Base-by-base conservation (phyloP, 2,797 vertebrate genomes). In the Pseudomugil gertrudae region DNA sequence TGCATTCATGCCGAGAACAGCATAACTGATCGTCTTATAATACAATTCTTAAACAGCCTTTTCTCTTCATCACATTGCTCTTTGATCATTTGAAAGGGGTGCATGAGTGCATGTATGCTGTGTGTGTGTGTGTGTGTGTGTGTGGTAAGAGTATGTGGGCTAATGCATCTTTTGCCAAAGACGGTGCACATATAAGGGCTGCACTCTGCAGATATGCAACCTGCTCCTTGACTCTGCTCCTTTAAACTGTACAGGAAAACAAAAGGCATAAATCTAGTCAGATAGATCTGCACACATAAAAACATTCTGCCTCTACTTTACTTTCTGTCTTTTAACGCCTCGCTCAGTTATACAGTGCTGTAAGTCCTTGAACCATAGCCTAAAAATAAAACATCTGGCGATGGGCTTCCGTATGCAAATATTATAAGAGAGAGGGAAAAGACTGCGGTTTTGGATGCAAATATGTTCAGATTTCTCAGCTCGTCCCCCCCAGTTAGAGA, bases 351-450 rank as follows among this genome's bases (percentile, higher is more conserved):
- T 74, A 78, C 68, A 83, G 70, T 53, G 76, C 79, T 76, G 83
- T 86, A 89, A 92, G 91, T 91, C 86, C 83, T 91, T 90, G 84
- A 93, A 92, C 91, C 77, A 54, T 45, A 63, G 88, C 87, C 90
- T 93, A 92, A 92, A 94, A 92, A 93, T 94, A 94, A n/a, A 91
- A 91, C 82, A 92, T 90, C 84, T 93, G 89, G 91, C 65, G 89
- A 77, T 69, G 81, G 84, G 86, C 82, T 91, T 88, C 90, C 76
- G 72, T 92, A 92, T 93, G 91, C 89, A 94, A 92, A 93, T 92
- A 83, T 55, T 57, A 59, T 23, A 82, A 89, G 74, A 80, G 76
- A 69, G 53, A 76, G 63, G 80, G 63, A 62, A 79, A 84, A 84
- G 83, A 87, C 89, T 87, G 84, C 86, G 89, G 85, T 90, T 92